These are phyloP conservation scores for Gastracanthus pulcherrimus DNA, from an alignment of 2,888 invertebrate genomes.

Conservation along the genomic window DNA sequence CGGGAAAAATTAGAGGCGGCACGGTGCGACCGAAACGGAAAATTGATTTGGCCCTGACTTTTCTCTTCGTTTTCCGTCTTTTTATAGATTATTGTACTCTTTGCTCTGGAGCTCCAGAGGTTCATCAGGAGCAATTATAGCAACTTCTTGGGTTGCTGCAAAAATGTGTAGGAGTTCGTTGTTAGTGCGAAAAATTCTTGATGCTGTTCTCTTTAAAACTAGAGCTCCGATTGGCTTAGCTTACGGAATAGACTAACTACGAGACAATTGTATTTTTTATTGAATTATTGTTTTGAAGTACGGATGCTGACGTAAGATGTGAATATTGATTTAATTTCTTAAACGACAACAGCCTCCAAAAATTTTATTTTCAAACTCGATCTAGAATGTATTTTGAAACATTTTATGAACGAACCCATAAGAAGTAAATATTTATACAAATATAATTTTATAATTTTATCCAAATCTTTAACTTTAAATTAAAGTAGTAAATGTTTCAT, in stretches of 20 bases:
- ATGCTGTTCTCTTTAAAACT: not conserved
- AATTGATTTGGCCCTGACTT: conserved; percentile 39
- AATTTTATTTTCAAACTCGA: too few species aligned
- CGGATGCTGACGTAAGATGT: not conserved
- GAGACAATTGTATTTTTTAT: not conserved
- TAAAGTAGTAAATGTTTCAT: too few species aligned
- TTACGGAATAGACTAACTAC: not conserved
- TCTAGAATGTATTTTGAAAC: too few species aligned
- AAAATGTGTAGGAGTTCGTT: not conserved
- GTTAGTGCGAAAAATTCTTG: not conserved
- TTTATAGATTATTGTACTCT: not conserved
- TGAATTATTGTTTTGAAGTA: not conserved
- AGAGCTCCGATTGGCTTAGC: not conserved
- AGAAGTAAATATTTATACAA: too few species aligned
- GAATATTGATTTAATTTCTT: not conserved
- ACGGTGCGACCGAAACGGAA: conserved; percentile 12
- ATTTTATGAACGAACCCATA: too few species aligned
- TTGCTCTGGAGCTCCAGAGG: not conserved
- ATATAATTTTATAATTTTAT: too few species aligned
- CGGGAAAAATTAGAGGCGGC: not conserved
- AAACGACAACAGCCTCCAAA: too few species aligned
- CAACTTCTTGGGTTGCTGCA: too few species aligned
- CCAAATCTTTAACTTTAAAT: too few species aligned
- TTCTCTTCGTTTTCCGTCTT: conserved; percentile 7
- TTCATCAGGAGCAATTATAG: not conserved